Evolutionary conservation across 2,797 vertebrate species (phyloP).

Genomic region (Eulemur coronatus): DNA sequence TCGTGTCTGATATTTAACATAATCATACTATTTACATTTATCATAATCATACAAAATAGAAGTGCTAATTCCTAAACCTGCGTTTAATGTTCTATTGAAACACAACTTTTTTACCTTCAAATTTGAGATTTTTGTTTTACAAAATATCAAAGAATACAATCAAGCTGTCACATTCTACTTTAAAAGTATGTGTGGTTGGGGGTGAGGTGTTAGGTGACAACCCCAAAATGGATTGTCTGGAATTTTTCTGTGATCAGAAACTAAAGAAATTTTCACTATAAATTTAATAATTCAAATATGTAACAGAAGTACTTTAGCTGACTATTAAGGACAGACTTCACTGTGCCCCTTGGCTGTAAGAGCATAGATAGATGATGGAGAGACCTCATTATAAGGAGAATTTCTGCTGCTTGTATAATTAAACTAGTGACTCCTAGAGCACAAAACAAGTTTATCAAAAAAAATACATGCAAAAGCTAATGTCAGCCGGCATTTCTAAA

Average conservation of each 20-base stretch:
- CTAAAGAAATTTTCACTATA: slow-evolving; percentile 53
- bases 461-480: slow-evolving; percentile 70
- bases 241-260: slow-evolving; percentile 36
- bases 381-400: background rate
- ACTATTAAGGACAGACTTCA: background rate
- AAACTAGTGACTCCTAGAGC: slow-evolving; percentile 42
- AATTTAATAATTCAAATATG: background rate
- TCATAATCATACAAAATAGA: background rate
- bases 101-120: background rate
- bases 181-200: slow-evolving; percentile 7
- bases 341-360: slow-evolving; percentile 12
- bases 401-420: slow-evolving; percentile 14
- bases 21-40: background rate
- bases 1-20: background rate
- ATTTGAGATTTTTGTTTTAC: background rate
- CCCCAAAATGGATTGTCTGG: background rate
- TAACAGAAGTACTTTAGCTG: slow-evolving; percentile 9
- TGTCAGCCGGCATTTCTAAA: slow-evolving; percentile 72
- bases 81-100: background rate
- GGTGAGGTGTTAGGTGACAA: background rate
- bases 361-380: background rate
- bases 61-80: background rate
- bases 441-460: slow-evolving; percentile 76
- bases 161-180: background rate
- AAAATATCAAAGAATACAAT: slow-evolving; percentile 30